phyloP scores from a whole-genome alignment of 2,113 vertebrate genomes.

The Taurulus bubalis region DNA sequence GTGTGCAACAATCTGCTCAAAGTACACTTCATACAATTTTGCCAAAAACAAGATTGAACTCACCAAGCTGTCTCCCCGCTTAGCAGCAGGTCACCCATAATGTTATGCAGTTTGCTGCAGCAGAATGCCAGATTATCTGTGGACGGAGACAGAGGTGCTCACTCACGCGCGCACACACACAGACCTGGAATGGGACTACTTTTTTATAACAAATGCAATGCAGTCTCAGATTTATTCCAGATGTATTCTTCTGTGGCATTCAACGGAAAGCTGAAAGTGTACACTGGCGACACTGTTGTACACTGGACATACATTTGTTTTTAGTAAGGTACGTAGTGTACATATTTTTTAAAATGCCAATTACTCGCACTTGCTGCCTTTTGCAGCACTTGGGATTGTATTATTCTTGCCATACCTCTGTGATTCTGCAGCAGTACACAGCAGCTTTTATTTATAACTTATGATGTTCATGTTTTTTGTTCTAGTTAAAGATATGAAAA shows the following conservation, averaged over 20 bases:
- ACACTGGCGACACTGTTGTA: background rate
- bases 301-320: background rate
- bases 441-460: too few relatives aligned
- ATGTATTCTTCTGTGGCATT: background rate
- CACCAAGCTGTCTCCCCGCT: background rate
- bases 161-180: background rate
- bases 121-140: background rate
- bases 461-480: background rate
- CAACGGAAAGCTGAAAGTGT: background rate
- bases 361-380: background rate
- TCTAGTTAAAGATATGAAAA: background rate
- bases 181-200: constrained; percentile 1
- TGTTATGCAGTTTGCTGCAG: background rate
- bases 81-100: background rate
- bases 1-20: background rate
- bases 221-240: constrained; percentile 7
- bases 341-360: background rate
- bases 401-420: background rate
- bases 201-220: background rate
- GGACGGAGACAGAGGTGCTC: background rate
- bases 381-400: background rate
- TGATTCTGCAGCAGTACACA: background rate
- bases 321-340: background rate
- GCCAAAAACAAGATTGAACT: background rate
- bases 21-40: background rate